Percentiles rank a stretch among this genome's conserved stretches.
phyloP scores from a whole-genome alignment of 2,113 vertebrate genomes.

The Chelonoidis abingdonii region DNA sequence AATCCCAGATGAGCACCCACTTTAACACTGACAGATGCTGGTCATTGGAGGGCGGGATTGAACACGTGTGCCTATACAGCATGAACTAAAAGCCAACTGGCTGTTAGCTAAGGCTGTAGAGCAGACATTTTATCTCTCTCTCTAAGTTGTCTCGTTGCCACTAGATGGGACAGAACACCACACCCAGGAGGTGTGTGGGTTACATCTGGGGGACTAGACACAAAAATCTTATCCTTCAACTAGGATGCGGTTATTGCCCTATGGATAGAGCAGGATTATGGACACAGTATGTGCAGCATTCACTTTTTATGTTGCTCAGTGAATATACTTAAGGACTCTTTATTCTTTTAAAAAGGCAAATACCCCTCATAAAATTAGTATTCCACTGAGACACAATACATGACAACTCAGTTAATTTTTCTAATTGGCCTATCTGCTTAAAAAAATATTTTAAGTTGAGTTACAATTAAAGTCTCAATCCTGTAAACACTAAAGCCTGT shows the following conservation, averaged over 20 bases:
- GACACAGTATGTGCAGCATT: neutral
- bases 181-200: too few relatives aligned
- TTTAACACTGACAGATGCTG: too few relatives aligned
- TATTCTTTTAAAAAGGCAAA: neutral
- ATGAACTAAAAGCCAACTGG: too few relatives aligned
- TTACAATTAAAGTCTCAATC: neutral
- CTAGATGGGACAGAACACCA: too few relatives aligned
- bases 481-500: neutral
- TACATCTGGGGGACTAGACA: neutral
- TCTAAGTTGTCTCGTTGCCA: too few relatives aligned
- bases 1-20: too few relatives aligned
- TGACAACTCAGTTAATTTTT: neutral
- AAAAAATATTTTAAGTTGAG: neutral
- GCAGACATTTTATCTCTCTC: too few relatives aligned
- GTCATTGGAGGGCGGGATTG: too few relatives aligned
- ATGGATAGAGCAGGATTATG: neutral
- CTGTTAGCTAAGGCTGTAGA: too few relatives aligned
- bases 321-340: neutral
- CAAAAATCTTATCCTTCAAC: neutral
- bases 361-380: neutral
- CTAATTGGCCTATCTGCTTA: neutral
- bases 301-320: rapidly evolving
- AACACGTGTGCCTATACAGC: too few relatives aligned
- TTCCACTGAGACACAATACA: neutral
- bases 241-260: neutral